These are phyloP conservation scores for Lepidochitona cinerea DNA, from an alignment of 2,888 invertebrate species.

Conservation along the genomic window DNA sequence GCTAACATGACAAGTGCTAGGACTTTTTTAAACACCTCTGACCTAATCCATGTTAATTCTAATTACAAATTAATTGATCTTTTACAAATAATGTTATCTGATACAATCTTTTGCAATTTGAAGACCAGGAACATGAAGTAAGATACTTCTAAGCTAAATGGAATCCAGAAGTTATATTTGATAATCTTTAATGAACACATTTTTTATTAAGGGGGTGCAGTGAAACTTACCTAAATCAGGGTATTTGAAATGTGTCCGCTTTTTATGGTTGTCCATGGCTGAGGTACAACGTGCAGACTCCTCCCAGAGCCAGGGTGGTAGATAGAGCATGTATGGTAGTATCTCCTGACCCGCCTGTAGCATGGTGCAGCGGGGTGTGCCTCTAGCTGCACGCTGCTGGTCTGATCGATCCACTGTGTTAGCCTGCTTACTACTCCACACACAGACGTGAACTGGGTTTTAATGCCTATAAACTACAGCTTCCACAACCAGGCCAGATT, in stretches of 20 bases:
- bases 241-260: neutral
- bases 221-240: neutral
- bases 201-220: neutral
- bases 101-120: no score
- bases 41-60: no score
- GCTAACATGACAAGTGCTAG: no score
- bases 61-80: no score
- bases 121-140: no score
- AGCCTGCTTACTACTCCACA: neutral
- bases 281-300: neutral
- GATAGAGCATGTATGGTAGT: neutral
- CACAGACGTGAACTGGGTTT: neutral
- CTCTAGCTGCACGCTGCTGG: neutral
- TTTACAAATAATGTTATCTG: no score
- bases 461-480: constrained; percentile 1
- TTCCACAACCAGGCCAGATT: neutral
- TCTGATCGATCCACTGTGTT: constrained; percentile 3
- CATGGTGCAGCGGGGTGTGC: neutral
- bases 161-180: no score
- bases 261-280: neutral
- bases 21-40: no score
- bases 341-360: constrained; percentile 3
- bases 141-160: no score
- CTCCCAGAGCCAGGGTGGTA: neutral
- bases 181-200: no score